Evolutionary conservation across 1,140 invertebrate genomes (phyloP).

Genomic region (Zaprionus ornatus): DNA sequence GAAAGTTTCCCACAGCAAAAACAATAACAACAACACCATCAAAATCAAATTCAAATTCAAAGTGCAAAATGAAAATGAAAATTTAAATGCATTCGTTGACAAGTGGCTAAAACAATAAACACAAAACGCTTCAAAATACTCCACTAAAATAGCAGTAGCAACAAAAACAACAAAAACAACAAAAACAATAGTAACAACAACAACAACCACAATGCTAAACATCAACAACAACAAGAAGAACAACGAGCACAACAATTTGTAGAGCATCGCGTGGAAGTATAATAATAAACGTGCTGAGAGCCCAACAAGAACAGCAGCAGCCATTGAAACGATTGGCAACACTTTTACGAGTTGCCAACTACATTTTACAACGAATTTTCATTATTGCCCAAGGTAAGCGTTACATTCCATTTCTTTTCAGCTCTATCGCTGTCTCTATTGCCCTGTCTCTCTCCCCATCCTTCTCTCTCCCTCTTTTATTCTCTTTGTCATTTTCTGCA

Average conservation of each 20-base stretch:
- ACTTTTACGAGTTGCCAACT: slow-evolving; percentile 76
- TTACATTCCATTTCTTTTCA: slow-evolving; percentile 16
- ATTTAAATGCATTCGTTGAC: slow-evolving; percentile 53
- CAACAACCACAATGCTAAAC: slow-evolving; percentile 16
- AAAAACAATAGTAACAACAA: slow-evolving; percentile 32
- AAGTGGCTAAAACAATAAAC: slow-evolving; percentile 76
- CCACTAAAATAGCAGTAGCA: slow-evolving; percentile 39
- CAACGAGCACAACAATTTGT: slow-evolving; percentile 21
- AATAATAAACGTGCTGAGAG: slow-evolving; percentile 6
- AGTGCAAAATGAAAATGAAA: slow-evolving; percentile 33
- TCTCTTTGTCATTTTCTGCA: slow-evolving; percentile 3
- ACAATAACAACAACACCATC: not conserved
- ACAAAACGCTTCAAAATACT: slow-evolving; percentile 58
- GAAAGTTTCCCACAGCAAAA: not conserved
- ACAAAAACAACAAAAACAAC: slow-evolving; percentile 28
- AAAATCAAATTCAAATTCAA: slow-evolving; percentile 5
- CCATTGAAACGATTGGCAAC: slow-evolving; percentile 63
- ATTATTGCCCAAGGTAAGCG: slow-evolving; percentile 74
- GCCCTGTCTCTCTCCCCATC: not conserved
- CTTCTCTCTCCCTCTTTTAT: not conserved
- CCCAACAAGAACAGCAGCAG: not conserved
- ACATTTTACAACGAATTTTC: slow-evolving; percentile 79
- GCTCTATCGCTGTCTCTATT: not conserved
- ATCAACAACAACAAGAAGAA: slow-evolving; percentile 36
- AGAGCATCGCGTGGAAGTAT: slow-evolving; percentile 4